These are phyloP conservation scores for Archilochus colubris DNA, from an alignment of 2,113 vertebrate species.

Conservation along the genomic window DNA sequence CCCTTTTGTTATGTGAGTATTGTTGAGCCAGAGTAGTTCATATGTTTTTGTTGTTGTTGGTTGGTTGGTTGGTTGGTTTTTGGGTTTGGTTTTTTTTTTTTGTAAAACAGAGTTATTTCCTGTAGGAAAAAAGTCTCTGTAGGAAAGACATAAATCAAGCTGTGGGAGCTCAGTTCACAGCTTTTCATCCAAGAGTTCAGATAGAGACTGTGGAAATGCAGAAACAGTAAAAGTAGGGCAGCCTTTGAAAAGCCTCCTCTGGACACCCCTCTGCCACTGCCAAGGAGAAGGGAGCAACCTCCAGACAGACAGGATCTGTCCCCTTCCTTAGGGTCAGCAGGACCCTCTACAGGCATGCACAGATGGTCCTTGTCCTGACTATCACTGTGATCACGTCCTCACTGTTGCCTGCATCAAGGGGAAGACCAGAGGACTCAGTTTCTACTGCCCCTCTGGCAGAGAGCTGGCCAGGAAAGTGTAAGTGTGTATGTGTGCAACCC, in stretches of 20 bases:
- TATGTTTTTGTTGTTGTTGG: neutral
- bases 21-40: neutral
- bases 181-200: conserved; percentile 13
- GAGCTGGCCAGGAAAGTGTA: neutral
- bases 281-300: neutral
- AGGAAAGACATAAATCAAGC: neutral
- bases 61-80: too few species aligned
- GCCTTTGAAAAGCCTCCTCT: neutral
- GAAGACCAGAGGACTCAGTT: neutral
- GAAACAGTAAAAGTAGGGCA: neutral
- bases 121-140: conserved; percentile 14
- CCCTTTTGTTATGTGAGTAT: neutral
- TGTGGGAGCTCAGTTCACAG: neutral
- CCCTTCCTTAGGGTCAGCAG: neutral
- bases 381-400: neutral
- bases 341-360: neutral
- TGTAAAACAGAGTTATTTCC: conserved; percentile 34
- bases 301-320: neutral
- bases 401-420: neutral
- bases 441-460: neutral
- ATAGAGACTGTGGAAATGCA: neutral
- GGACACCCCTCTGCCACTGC: neutral
- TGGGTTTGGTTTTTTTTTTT: neutral
- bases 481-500: accelerated
- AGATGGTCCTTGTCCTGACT: neutral